Conservation (phyloP, 2,797 vertebrate genomes). For the Periparus ater region DNA sequence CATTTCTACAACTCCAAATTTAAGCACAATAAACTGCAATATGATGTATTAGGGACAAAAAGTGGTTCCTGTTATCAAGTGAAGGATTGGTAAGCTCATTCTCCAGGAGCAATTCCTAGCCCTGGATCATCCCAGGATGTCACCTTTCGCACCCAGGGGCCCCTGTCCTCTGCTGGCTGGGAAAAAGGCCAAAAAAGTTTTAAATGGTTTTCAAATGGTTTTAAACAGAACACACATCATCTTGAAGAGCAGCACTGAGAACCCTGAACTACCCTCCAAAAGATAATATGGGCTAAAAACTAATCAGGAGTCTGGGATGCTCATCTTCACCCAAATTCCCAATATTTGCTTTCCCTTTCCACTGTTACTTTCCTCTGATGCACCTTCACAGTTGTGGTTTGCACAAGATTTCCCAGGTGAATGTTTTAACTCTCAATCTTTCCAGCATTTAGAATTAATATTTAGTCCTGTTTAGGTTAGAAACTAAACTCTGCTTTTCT, state of each 20-base stretch:
- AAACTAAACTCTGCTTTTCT: not conserved
- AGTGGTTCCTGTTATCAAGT: not conserved
- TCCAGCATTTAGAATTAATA: not conserved
- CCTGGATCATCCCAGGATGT: not conserved
- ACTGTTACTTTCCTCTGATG: not conserved
- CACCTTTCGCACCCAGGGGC: not conserved
- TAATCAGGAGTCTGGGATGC: not conserved
- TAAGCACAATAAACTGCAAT: not conserved
- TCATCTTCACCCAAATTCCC: not conserved
- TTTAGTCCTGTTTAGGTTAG: not conserved
- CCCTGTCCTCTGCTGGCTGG: not conserved
- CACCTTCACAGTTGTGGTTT: not conserved
- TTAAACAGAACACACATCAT: not conserved
- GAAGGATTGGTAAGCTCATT: not conserved
- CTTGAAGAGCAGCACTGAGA: not conserved
- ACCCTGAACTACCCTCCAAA: not conserved
- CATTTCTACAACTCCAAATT: accelerated
- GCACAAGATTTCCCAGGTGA: not conserved
- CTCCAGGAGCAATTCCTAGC: not conserved
- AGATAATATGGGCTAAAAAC: not conserved
- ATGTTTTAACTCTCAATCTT: not conserved
- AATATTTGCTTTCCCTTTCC: not conserved
- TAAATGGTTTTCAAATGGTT: not conserved
- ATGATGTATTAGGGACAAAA: not conserved
- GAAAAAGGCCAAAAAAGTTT: not conserved